Evolutionary conservation across 2,113 vertebrate species (phyloP).

Genomic region (Copsychus sechellarum): DNA sequence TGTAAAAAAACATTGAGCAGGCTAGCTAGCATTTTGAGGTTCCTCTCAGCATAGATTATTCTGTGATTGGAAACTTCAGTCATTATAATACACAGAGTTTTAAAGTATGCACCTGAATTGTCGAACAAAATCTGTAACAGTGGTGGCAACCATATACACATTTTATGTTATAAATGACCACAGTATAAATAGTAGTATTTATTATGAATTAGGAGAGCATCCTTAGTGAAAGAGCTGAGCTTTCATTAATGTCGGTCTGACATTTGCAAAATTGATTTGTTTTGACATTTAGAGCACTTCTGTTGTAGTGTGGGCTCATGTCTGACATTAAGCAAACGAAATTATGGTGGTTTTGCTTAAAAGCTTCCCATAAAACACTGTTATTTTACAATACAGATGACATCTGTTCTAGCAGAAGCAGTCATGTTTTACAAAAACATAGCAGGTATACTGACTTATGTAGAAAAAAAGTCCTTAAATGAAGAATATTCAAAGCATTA

Average conservation of each 20-base stretch:
- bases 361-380: constrained; percentile 43
- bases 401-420: background rate
- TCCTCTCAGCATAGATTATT: background rate
- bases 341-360: constrained; percentile 65
- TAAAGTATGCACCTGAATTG: background rate
- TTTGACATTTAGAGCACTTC: constrained; percentile 76
- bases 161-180: background rate
- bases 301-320: constrained; percentile 38
- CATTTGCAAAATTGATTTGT: constrained; percentile 79
- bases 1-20: background rate
- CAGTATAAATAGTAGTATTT: background rate
- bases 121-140: background rate
- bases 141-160: background rate
- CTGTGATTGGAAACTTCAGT: background rate
- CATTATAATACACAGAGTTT: background rate
- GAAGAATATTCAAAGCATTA: background rate
- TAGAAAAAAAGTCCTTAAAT: background rate
- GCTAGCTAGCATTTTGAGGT: background rate
- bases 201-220: constrained; percentile 47
- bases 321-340: constrained; percentile 72
- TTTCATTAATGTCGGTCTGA: constrained; percentile 67
- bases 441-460: background rate
- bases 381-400: constrained; percentile 2
- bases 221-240: constrained; percentile 13
- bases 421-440: background rate